Percentiles rank a stretch among this genome's conserved stretches.
These are phyloP conservation scores for Aulostomus chinensis DNA, from an alignment of 2,797 vertebrate species.

Conservation along the genomic window DNA sequence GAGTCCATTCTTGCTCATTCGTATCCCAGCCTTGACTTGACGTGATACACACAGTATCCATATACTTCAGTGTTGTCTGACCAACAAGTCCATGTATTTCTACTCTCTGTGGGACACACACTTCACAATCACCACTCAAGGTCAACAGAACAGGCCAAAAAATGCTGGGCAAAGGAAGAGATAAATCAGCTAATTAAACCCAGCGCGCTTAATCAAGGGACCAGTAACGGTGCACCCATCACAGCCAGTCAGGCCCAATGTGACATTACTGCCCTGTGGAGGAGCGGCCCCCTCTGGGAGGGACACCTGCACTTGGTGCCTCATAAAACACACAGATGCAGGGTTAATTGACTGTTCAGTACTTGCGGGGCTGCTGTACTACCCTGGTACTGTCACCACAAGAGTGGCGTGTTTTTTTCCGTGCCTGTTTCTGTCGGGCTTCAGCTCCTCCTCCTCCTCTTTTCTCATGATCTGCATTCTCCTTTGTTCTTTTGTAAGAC, in stretches of 20 bases:
- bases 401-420: conserved; percentile 62
- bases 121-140: conserved; percentile 80
- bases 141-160: conserved; percentile 82
- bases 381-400: conserved; percentile 84
- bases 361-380: conserved; percentile 88
- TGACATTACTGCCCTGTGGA: conserved; percentile 88
- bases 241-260: conserved; percentile 79
- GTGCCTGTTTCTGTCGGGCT: conserved; percentile 63
- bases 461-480: conserved; percentile 52
- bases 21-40: too few species aligned
- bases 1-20: too few species aligned
- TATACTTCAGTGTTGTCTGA: too few species aligned
- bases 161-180: conserved; percentile 79
- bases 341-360: conserved; percentile 98
- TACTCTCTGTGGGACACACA: neutral
- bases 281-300: conserved; percentile 86
- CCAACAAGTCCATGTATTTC: conserved; percentile 1
- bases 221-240: conserved; percentile 78
- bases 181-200: conserved; percentile 98
- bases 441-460: conserved; percentile 39
- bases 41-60: too few species aligned
- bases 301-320: conserved; percentile 78
- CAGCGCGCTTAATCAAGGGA: conserved; percentile 91
- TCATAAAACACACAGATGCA: conserved; percentile 99
- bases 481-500: too few species aligned